phyloP scores from a whole-genome alignment of 2,888 invertebrate genomes.

The Esperia sulphurella region DNA sequence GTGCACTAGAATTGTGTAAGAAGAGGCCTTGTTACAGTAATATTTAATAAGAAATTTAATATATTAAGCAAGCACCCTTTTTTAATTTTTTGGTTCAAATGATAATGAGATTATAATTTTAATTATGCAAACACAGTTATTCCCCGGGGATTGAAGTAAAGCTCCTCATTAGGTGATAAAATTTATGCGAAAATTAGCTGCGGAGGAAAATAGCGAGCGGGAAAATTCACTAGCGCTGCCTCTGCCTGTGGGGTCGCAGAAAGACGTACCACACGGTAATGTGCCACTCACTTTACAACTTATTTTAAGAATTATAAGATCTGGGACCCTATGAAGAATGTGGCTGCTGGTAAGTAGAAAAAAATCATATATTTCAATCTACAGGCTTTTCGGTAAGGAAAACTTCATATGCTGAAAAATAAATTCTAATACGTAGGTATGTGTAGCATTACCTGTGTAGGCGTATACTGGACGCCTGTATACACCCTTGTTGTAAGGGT shows the following conservation, averaged over 20 bases:
- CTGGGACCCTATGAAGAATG: no score
- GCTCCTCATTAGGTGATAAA: slow-evolving; percentile 27
- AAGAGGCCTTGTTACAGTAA: no score
- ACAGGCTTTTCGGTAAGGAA: no score
- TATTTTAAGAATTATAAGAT: slow-evolving; percentile 4
- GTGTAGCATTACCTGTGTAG: no score
- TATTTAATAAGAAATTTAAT: not conserved
- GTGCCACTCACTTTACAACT: slow-evolving; percentile 6
- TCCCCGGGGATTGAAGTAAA: slow-evolving; percentile 15
- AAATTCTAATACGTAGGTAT: no score
- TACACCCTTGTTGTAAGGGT: no score
- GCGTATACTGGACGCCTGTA: no score
- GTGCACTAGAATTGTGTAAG: no score
- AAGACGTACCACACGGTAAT: slow-evolving; percentile 19
- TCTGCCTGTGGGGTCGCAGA: slow-evolving; percentile 12
- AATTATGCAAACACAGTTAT: slow-evolving; percentile 21
- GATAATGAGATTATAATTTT: slow-evolving; percentile 15
- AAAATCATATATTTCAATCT: no score
- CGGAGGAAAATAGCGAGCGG: slow-evolving; percentile 21
- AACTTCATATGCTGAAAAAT: no score
- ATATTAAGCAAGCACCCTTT: not conserved
- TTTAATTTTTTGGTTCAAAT: slow-evolving; percentile 2
- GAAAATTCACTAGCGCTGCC: slow-evolving; percentile 37
- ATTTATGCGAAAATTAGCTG: slow-evolving; percentile 36
- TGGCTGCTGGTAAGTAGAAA: no score